phyloP scores from a whole-genome alignment of 2,113 vertebrate genomes.

The Pogona vitticeps region DNA sequence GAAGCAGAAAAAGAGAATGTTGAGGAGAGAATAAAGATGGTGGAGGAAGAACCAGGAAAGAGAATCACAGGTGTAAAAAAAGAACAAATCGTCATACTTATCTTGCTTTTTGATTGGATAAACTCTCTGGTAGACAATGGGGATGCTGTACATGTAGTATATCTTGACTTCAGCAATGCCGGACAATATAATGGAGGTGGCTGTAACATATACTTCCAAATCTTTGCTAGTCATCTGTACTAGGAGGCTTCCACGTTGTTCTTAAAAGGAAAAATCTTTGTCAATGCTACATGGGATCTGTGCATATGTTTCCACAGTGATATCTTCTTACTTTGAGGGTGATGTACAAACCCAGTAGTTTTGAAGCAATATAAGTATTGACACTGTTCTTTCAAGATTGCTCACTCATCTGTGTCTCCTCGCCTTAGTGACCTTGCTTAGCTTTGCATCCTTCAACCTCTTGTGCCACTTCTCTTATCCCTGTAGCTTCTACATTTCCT shows the following conservation, averaged over 20 bases:
- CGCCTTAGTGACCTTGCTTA: neutral
- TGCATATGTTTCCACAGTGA: neutral
- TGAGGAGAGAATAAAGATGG: too few species aligned
- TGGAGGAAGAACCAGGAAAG: neutral
- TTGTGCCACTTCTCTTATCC: neutral
- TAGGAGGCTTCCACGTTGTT: neutral
- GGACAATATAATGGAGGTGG: too few species aligned
- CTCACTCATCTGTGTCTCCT: neutral
- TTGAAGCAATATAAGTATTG: neutral
- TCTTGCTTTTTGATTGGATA: too few species aligned
- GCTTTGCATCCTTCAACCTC: neutral
- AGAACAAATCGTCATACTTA: too few species aligned
- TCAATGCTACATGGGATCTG: neutral
- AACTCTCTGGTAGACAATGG: too few species aligned
- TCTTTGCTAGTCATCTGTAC: neutral
- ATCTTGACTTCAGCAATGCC: too few species aligned
- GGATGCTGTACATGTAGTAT: too few species aligned
- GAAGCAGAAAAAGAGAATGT: too few species aligned
- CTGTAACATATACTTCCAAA: neutral
- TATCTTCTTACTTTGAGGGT: neutral
- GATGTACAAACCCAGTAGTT: neutral
- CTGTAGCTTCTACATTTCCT: neutral
- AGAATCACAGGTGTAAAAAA: too few species aligned
- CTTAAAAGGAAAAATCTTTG: neutral
- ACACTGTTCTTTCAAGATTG: neutral